Evolutionary conservation across 1,140 invertebrate genomes (phyloP), one percentile per base, ranked within the genome.

Genomic region (Zophobas atratus): DNA sequence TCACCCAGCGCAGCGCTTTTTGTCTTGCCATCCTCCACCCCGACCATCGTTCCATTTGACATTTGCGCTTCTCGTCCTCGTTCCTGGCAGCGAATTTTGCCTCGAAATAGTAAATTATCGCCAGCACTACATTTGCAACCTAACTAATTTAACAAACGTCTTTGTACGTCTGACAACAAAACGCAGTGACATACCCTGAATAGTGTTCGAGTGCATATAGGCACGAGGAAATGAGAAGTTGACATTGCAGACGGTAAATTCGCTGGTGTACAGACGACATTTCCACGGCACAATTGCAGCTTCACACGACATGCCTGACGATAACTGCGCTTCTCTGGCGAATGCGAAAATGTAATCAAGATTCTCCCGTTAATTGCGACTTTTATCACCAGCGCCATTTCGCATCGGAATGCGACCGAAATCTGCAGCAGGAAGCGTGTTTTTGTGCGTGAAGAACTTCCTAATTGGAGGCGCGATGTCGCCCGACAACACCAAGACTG

Each of bases 211-310:
- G 33, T 67, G 39, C 60, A 67, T 67, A 67, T 67, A 43, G 60
- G 60, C 60, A 67, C 39, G 60, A 67, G 60, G 60, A 67, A 67
- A 67, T 67, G 60, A 67, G 33, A 67, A 38, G 38, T 67, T 43
- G 60, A 67, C 60, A 67, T 38, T 67, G 60, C 60, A 67, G 60
- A 46, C 35, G 60, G 39, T 67, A 67, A 67, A 67, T 67, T 67
- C 39, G 20, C 41, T 67, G 60, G 38, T 20, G 38, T 43, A 67
- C 38, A 67, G 60, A 67, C 60, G 60, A 67, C 60, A 67, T 43
- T 67, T 67, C 49, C 38, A 67, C 20, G 60, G 43, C 43, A 67
- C 56, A 60, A 60, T 39, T 67, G 60, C 39, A 67, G 60, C 8
- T 33, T 32, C 33, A 43, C 35, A 32, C 60, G 60, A 67, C 60